Percentiles rank a stretch among this genome's conserved stretches.
phyloP scores from a whole-genome alignment of 2,797 vertebrate species.

The Gymnocypris eckloni region DNA sequence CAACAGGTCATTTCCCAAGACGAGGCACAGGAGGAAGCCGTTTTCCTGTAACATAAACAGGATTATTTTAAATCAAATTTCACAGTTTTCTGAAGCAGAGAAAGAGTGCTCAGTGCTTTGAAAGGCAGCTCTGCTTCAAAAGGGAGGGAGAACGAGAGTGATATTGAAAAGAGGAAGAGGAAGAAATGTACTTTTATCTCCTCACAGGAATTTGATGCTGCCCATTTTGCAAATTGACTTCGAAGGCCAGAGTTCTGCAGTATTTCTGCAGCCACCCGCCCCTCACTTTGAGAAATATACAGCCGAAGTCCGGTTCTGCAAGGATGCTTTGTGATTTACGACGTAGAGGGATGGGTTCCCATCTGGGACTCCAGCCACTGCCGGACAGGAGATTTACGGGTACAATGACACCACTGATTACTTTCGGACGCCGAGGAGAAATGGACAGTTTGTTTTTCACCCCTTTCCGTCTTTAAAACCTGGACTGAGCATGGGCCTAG shows the following conservation, averaged over 20 bases:
- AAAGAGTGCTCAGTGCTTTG: constrained; percentile 6
- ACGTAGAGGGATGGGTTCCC: constrained; percentile 68
- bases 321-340: constrained; percentile 75
- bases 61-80: constrained; percentile 38
- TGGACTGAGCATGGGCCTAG: constrained; percentile 38
- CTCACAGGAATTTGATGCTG: constrained; percentile 55
- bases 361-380: constrained; percentile 69
- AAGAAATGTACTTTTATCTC: constrained; percentile 66
- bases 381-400: constrained; percentile 74
- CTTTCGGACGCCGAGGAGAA: constrained; percentile 74
- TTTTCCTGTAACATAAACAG: constrained; percentile 19
- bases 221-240: constrained; percentile 72
- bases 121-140: neutral
- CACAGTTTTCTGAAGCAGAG: constrained; percentile 10
- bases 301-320: constrained; percentile 68
- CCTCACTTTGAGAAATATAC: constrained; percentile 61
- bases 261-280: constrained; percentile 55
- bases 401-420: constrained; percentile 80
- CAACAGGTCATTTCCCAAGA: constrained; percentile 22
- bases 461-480: constrained; percentile 53
- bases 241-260: constrained; percentile 65
- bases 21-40: neutral
- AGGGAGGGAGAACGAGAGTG: neutral
- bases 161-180: constrained; percentile 39
- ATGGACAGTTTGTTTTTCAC: constrained; percentile 70